Conservation (phyloP, 1,140 invertebrate species). For the Oryctes rhinoceros region DNA sequence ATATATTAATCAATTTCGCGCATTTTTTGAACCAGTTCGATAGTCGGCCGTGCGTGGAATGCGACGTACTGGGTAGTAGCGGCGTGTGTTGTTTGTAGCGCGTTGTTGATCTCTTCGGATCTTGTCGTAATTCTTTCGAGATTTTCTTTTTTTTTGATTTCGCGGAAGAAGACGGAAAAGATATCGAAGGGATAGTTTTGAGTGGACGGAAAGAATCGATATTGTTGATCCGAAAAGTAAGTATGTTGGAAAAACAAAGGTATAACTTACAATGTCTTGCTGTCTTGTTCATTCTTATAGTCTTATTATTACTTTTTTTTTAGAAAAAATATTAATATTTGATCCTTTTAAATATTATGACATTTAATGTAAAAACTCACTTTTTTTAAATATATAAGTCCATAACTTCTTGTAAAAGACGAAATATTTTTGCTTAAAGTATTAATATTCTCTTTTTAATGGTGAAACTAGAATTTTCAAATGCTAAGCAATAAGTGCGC, state of each 20-base stretch:
- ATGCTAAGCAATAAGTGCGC: no score
- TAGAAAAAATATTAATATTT: no score
- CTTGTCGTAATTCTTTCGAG: not conserved
- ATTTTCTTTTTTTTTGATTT: not conserved
- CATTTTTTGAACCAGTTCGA: not conserved
- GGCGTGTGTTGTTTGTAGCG: not conserved
- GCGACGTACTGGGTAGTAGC: not conserved
- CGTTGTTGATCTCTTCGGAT: not conserved
- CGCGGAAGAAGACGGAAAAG: not conserved
- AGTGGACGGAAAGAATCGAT: not conserved
- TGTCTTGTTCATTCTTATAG: no score
- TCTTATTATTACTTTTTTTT: no score
- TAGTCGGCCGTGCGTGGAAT: not conserved
- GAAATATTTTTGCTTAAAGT: no score
- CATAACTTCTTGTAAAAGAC: no score
- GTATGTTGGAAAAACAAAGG: not conserved
- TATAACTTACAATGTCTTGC: not conserved
- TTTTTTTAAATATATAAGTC: no score
- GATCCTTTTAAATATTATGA: no score
- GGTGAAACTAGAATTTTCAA: no score
- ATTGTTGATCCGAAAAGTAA: not conserved
- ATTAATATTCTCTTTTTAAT: no score
- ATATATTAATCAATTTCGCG: slow-evolving; percentile 33
- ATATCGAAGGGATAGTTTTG: not conserved
- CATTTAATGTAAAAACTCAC: no score